Evolutionary conservation across 2,113 vertebrate genomes (phyloP), one percentile per base, ranked within the genome.

Genomic region (Cyphomyrus discorhynchus): DNA sequence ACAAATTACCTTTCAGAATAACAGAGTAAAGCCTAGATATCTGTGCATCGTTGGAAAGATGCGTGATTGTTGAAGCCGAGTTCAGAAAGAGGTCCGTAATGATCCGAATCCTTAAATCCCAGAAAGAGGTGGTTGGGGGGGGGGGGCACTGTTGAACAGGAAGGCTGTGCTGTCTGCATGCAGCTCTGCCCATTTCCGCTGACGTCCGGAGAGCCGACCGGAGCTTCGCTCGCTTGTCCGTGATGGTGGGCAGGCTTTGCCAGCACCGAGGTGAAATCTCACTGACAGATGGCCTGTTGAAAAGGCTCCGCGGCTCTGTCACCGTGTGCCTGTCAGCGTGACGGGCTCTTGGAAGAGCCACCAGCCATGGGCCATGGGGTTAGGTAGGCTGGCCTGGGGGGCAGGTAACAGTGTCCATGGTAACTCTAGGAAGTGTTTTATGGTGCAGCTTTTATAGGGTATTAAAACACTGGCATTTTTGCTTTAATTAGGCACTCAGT

Each of bases 261-360:
- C 42, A 46, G 45, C 82, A 5, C 42, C 8, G 82, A 85, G 82
- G 82, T 85, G 82, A 85, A 24, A 85, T 27, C 42, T 85, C 19
- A 4, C 45, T 47, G 82, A 85, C 82, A 85, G 82, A 85, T 85
- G 82, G 82, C 82, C 82, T 85, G 82, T 85, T 24, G 46, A 80
- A 35, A 80, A 80, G 74, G 15, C 35, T 80, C 74, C 70, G 5
- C 15, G 62, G 66, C 31, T 39, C 27, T 1, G 74, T 42, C 35
- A 42, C 35, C 17, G 13, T 42, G 74, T 42, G 74, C 27, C 74
- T 77, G 74, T 77, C 74, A 42, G 74, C 74, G 74, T 77, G 74
- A 80, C 74, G 35, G 74, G 17, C 74, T 39, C 35, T 42, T 80
- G 74, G 74, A 80, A 42, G 6, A 19, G 74, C 35, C 74, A 42